Evolutionary conservation across 1,140 invertebrate genomes (phyloP), one percentile per base, ranked within the genome.

Genomic region (Aphaenogaster ashmeadi): DNA sequence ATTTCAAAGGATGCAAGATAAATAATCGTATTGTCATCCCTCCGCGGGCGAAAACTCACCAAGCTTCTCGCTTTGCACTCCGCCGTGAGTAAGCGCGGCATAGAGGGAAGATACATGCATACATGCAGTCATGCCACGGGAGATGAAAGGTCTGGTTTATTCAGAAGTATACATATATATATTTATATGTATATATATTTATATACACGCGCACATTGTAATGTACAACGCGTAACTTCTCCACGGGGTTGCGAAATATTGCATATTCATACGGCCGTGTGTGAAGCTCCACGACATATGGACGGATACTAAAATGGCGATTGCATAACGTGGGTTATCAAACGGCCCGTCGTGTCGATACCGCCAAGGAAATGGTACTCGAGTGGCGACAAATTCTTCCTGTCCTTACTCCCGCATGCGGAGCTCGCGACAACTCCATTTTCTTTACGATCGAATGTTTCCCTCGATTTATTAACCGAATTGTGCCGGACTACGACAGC

Each of bases 281-380:
- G 66, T 44, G 89, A 90, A 90, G 89, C 88, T 52, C 85, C 75
- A 84, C 86, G 87, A 90, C 88, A 72, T 72, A 47, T 52, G 79
- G 21, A 86, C 72, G 74, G 79, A 90, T 90, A 85, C 74, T 77
- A 47, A 85, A 90, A 85, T 71, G 62, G 75, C 89, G 86, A 90
- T 90, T 81, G 85, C 89, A 87, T 89, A 89, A 83, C 89, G 85
- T 83, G 33, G 85, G 72, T 89, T 90, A 89, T 90, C 88, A 89
- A 90, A 89, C 41, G 56, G 75, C 64, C 13, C 58, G 27, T 44
- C 69, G 54, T 41, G 8, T 52, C 80, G 80, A 84, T 86, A 88
- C 58, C 71, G 81, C 52, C 66, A 56, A 86, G 75, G 86, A 90
- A 89, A 89, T 84, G 69, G 81, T 56, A 86, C 71, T 87, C n/a